Percentiles rank a stretch among this genome's conserved stretches.
phyloP scores from a whole-genome alignment of 2,113 vertebrate genomes.

The Plotosus lineatus region DNA sequence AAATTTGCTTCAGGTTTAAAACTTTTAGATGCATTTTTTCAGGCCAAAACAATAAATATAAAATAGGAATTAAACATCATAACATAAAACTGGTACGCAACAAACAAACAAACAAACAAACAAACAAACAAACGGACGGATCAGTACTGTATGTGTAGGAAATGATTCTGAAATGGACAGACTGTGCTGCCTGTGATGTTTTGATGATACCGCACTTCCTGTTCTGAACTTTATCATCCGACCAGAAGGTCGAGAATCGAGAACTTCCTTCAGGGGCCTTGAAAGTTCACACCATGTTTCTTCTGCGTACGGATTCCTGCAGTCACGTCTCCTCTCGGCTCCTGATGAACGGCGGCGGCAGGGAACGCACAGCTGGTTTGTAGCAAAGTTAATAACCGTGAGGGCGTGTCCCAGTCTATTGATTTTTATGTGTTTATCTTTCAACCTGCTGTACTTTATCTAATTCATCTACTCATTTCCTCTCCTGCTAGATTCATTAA shows the following conservation, averaged over 20 bases:
- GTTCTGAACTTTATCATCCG: too few relatives aligned
- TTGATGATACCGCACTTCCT: too few relatives aligned
- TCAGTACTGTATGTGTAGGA: background rate
- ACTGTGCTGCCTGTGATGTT: background rate
- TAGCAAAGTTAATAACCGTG: conserved; percentile 11
- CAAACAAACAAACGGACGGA: too few relatives aligned
- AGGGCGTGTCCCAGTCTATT: conserved; percentile 16
- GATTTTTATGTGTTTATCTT: conserved; percentile 12
- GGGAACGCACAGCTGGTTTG: conserved; percentile 16
- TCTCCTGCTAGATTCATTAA: conserved; percentile 28
- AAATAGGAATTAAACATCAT: too few relatives aligned
- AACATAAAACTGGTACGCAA: background rate
- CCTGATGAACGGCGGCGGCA: background rate
- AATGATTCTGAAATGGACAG: background rate
- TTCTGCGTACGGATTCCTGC: background rate
- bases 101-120: background rate
- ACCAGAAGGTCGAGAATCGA: background rate
- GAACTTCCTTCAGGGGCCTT: too few relatives aligned
- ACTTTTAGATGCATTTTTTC: background rate
- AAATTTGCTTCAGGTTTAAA: background rate
- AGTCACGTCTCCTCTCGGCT: conserved; percentile 1
- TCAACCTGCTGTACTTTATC: background rate
- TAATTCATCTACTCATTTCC: conserved; percentile 11
- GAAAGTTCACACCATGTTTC: background rate
- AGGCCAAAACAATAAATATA: too few relatives aligned